phyloP scores from a whole-genome alignment of 2,113 vertebrate genomes.

The Heliornis fulica region DNA sequence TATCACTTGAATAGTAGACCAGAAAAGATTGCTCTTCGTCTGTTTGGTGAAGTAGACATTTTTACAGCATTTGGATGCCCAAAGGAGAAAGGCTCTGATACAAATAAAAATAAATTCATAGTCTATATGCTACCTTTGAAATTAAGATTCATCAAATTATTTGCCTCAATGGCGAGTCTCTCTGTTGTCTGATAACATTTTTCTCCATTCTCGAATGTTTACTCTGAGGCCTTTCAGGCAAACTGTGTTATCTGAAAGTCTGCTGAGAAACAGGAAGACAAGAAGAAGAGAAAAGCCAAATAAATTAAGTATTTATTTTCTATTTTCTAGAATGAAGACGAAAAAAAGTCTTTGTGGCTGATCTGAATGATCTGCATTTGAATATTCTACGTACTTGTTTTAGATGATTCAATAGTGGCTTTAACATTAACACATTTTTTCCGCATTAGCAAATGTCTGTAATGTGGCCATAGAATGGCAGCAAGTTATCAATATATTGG shows the following conservation, averaged over 20 bases:
- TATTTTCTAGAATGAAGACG: too few species aligned
- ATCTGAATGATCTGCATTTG: not conserved
- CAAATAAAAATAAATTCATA: not conserved
- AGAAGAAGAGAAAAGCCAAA: not conserved
- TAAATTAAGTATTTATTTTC: not conserved
- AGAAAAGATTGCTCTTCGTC: not conserved
- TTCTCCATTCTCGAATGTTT: not conserved
- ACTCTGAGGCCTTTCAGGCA: not conserved
- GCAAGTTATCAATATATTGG: not conserved
- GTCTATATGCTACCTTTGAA: not conserved
- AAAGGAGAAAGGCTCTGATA: not conserved
- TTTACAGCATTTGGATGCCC: not conserved
- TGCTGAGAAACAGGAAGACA: not conserved
- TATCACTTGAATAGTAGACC: not conserved
- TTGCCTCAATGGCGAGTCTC: not conserved
- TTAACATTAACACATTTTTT: not conserved
- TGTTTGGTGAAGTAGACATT: not conserved
- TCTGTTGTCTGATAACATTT: not conserved
- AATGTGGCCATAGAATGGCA: not conserved
- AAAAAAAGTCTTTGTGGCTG: too few species aligned
- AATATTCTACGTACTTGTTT: not conserved
- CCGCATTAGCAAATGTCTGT: not conserved
- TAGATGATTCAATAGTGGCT: not conserved
- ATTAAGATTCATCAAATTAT: not conserved
- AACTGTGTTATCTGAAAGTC: not conserved